phyloP scores from a whole-genome alignment of 1,140 invertebrate species.

The Ladona fulva region DNA sequence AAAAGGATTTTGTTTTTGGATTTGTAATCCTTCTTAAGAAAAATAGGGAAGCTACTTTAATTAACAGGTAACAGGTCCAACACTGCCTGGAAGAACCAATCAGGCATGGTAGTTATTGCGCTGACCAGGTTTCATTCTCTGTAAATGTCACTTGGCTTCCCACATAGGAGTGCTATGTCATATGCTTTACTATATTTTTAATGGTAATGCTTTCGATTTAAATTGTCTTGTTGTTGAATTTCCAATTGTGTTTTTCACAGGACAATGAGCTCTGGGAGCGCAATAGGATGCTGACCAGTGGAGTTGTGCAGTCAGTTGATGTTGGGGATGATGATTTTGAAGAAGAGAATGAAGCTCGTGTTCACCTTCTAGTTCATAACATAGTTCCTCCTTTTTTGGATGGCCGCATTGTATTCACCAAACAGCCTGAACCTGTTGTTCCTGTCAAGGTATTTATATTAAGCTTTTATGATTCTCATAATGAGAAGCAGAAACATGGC shows the following conservation, averaged over 20 bases:
- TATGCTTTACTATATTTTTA: no score
- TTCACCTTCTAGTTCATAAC: constrained; percentile 95
- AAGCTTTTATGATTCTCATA: not conserved
- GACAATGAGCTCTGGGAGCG: constrained; percentile 99
- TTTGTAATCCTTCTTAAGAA: no score
- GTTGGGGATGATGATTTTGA: constrained; percentile 83
- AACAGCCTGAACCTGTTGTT: constrained; percentile 94
- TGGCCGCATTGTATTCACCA: constrained; percentile 97
- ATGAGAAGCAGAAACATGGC: not conserved
- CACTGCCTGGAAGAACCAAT: no score
- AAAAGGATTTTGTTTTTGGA: no score
- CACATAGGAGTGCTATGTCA: no score
- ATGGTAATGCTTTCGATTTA: not conserved
- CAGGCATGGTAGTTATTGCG: no score
- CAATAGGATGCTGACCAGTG: constrained; percentile 94
- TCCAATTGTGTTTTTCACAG: constrained; percentile 30
- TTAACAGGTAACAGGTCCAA: no score
- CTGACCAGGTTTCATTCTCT: no score
- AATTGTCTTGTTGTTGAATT: not conserved
- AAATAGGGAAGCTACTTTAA: no score
- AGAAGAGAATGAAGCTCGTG: constrained; percentile 83
- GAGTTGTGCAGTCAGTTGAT: constrained; percentile 83
- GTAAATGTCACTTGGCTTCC: no score
- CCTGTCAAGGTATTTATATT: constrained; percentile 63
- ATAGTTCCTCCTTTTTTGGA: constrained; percentile 98